These are phyloP conservation scores for Elysia crispata DNA, from an alignment of 2,888 invertebrate genomes.

Conservation along the genomic window DNA sequence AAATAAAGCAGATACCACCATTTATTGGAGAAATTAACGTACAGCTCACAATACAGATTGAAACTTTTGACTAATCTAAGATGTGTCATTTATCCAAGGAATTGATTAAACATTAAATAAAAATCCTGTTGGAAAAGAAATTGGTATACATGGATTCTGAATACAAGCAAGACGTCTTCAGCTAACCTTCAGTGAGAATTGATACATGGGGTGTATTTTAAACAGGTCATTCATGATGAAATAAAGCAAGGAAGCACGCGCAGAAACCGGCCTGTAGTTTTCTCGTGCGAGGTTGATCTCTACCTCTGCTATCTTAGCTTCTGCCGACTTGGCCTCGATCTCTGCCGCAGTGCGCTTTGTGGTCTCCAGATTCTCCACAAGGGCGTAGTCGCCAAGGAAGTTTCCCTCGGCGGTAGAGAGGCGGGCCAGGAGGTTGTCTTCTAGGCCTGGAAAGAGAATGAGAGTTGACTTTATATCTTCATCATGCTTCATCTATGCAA, in stretches of 20 bases:
- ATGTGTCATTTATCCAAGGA: too few relatives aligned
- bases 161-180: too few relatives aligned
- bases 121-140: too few relatives aligned
- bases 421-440: slow-evolving; percentile 93
- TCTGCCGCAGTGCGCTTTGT: slow-evolving; percentile 97
- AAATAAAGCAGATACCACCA: too few relatives aligned
- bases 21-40: too few relatives aligned
- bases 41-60: too few relatives aligned
- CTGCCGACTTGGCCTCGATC: slow-evolving; percentile 91
- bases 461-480: too few relatives aligned
- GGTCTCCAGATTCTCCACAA: slow-evolving; percentile 96
- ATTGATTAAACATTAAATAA: too few relatives aligned
- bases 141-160: too few relatives aligned
- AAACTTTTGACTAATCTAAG: too few relatives aligned
- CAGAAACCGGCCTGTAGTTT: slow-evolving; percentile 93
- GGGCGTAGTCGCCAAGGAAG: slow-evolving; percentile 93
- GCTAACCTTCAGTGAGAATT: slow-evolving; percentile 74
- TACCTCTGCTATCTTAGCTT: slow-evolving; percentile 93
- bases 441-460: slow-evolving; percentile 81
- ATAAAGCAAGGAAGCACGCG: slow-evolving; percentile 93
- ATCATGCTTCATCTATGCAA: too few relatives aligned
- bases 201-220: slow-evolving; percentile 97
- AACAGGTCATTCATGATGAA: slow-evolving; percentile 96
- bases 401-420: slow-evolving; percentile 95
- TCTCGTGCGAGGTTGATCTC: slow-evolving; percentile 96